These are phyloP conservation scores for Drosophila differens DNA, from an alignment of 2,888 invertebrate genomes.

Conservation along the genomic window DNA sequence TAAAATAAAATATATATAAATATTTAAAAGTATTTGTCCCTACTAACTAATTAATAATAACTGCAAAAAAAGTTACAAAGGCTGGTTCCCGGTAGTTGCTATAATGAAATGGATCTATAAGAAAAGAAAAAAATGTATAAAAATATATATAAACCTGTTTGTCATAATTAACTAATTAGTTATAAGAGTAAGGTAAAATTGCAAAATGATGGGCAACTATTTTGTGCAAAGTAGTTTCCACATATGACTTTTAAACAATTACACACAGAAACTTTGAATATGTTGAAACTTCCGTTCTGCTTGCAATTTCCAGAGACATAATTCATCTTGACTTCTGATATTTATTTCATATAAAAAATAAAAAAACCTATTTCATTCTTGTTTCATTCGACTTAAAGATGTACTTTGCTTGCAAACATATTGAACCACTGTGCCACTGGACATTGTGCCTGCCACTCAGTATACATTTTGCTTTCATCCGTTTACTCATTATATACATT, in stretches of 20 bases:
- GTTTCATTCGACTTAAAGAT: neutral
- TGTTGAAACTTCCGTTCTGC: neutral
- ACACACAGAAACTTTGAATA: too few species aligned
- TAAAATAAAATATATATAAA: neutral
- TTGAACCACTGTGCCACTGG: constrained; percentile 33
- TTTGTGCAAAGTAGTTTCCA: neutral
- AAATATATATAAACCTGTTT: too few species aligned
- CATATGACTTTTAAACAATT: neutral
- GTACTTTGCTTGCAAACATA: neutral
- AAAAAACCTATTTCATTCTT: accelerated
- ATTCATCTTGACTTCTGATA: neutral
- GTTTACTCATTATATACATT: constrained; percentile 75
- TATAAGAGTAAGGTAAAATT: too few species aligned
- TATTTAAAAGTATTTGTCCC: accelerated
- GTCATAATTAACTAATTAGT: too few species aligned
- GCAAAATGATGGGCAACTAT: too few species aligned
- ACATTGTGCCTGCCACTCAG: constrained; percentile 4
- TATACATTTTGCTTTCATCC: constrained; percentile 35
- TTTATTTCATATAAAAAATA: neutral
- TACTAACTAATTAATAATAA: neutral
- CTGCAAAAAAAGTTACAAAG: neutral
- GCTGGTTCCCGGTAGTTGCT: neutral
- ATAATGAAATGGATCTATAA: neutral
- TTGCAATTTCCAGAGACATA: neutral
- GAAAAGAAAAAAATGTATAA: neutral